Evolutionary conservation across 1,140 invertebrate genomes (phyloP), one percentile per base, ranked within the genome.

Genomic region (Anastrepha obliqua): DNA sequence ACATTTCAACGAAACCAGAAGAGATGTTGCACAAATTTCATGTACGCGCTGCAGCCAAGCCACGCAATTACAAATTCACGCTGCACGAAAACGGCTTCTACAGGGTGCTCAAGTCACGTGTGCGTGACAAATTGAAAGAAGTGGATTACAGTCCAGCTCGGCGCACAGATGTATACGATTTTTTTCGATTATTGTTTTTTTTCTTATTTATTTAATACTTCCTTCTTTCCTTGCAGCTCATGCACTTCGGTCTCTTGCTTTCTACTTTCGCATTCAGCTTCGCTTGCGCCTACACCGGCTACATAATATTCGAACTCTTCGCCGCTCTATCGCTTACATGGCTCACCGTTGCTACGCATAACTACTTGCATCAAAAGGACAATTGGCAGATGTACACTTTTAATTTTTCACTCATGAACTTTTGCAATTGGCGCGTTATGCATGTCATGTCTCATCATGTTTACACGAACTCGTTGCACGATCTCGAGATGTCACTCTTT

Each of bases 341-440:
- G 91, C 92, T 95, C 0, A 92, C 93, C 3, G 94, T 95, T 58
- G 94, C 94, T 39, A 95, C 95, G 0, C 97, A 98, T 90, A 98
- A 98, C 93, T 98, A 96, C 91, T 96, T 98, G 59, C 97, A 98
- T 91, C 95, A 95, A 90, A 94, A 94, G 15, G 96, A 98, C 89
- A 97, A 95, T 90, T 97, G 97, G 94, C 95, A 97, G 64, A 97
- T 97, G 96, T 97, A 96, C 90, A 95, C 96, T 58, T 97, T 97
- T 85, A 96, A 98, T 91, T 91, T 98, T 0, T 93, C 94, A 8
- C 90, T 96, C 17, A 91, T 96, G 92, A 93, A 91, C 94, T 95
- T 90, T 90, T 95, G 95, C 70, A 95, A 96, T 88, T 98, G 97
- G 95, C 94, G 97, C 87, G 95, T 98, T 64, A 95, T 95, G 0